These are phyloP conservation scores for Helicoverpa armigera DNA, from an alignment of 1,140 invertebrate species.

Conservation along the genomic window DNA sequence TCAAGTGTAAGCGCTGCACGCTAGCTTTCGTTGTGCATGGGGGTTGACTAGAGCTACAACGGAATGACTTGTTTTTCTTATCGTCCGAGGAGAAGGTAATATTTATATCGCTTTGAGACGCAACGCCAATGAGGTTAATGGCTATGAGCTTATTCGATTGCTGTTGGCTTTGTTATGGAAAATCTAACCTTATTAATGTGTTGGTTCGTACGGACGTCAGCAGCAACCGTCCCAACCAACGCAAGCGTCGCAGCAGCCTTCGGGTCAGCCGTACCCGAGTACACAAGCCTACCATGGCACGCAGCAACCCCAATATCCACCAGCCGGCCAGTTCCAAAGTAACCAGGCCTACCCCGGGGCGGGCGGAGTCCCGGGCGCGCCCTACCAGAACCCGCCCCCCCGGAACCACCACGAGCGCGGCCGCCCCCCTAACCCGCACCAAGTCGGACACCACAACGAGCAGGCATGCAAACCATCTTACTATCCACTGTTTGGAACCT, in stretches of 20 bases:
- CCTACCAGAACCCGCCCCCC: slow-evolving; percentile 79
- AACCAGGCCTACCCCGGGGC: slow-evolving; percentile 78
- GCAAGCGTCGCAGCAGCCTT: slow-evolving; percentile 87
- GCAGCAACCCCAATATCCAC: slow-evolving; percentile 84
- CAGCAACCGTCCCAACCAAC: slow-evolving; percentile 86
- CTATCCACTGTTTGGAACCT: neutral
- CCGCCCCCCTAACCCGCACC: slow-evolving; percentile 82
- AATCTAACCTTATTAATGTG: slow-evolving; percentile 87
- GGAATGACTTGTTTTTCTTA: slow-evolving; percentile 78
- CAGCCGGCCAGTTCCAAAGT: slow-evolving; percentile 82
- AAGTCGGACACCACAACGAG: slow-evolving; percentile 62
- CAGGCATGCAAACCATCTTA: slow-evolving; percentile 14
- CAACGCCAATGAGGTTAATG: slow-evolving; percentile 74
- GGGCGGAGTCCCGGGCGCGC: slow-evolving; percentile 78
- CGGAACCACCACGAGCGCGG: slow-evolving; percentile 82
- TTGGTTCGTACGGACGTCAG: slow-evolving; percentile 87
- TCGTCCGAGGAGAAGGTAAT: slow-evolving; percentile 76
- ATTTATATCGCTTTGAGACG: slow-evolving; percentile 80
- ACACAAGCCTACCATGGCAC: slow-evolving; percentile 85
- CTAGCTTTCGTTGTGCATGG: slow-evolving; percentile 86
- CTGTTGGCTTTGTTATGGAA: slow-evolving; percentile 84
- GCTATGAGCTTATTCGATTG: slow-evolving; percentile 81
- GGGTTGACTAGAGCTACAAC: slow-evolving; percentile 81
- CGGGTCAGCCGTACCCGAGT: slow-evolving; percentile 85
- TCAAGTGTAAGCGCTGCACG: slow-evolving; percentile 82